Base-by-base conservation (phyloP, 2,113 vertebrate genomes). In the Gobius niger region DNA sequence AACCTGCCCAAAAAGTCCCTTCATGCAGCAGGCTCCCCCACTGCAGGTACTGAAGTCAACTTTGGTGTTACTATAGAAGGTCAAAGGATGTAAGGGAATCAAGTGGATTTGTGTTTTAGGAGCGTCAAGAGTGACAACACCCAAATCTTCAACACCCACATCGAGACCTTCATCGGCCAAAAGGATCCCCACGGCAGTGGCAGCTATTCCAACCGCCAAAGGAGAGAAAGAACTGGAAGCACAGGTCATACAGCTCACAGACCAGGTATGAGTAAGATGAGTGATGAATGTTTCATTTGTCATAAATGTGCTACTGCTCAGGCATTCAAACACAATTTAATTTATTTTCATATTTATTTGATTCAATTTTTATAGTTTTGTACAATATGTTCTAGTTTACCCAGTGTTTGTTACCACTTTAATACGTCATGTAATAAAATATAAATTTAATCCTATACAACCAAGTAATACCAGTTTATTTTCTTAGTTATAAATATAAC, bases 81-180 rank as follows among this genome's bases (percentile, higher is more conserved):
- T 60, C 57, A 60, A 60, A n/a, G 40, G 7, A 42, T 42, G 9
- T n/a, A n/a, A 42, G 14, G 8, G 5, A 6, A 56, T 19, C 1
- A 24, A 8, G 9, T n/a, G 57, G 66, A 10, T 3, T 75, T 46
- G 24, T 47, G 14, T 63, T 91, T 67, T 83, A 99, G 98, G 98
- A 79, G 97, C 95, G 44, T 96, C 96, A 73, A 96, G 93, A 84
- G 95, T 94, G 57, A 93, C 95, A 24, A 95, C 95, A 71, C 94
- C 97, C 76, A 99, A 99, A 88, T 92, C 96, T 77, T 92, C 96
- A 75, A 97, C 96, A 68, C 95, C 98, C 64, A 97, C 97, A 83
- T 96, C 98, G 83, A 94, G 98, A 83, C 98, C 98, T 64, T 98
- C 97, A 1, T 99, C 98, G 69, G 97, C 97, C 90, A 99, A 98